Conservation (phyloP, 2,888 invertebrate genomes). For the Erebia palarica region DNA sequence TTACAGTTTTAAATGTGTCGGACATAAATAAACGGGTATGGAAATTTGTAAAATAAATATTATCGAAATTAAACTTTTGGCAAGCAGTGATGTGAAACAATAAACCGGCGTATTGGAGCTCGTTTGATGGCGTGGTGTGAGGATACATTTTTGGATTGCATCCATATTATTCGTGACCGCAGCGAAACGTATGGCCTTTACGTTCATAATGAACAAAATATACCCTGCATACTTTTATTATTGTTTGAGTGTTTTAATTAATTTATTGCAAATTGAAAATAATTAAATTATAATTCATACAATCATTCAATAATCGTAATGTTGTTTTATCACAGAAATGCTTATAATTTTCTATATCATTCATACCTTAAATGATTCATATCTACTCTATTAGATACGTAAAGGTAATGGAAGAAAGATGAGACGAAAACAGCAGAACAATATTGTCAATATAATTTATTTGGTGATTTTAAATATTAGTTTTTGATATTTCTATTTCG, state of each 20-base stretch:
- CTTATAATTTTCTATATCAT: neutral
- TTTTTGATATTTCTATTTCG: neutral
- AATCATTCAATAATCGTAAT: constrained; percentile 3
- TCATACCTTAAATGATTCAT: no score
- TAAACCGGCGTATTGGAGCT: constrained; percentile 50
- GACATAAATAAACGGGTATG: constrained; percentile 21
- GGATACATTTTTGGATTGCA: constrained; percentile 70
- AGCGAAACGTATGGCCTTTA: constrained; percentile 58
- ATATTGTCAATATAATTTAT: neutral
- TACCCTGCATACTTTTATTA: constrained; percentile 52
- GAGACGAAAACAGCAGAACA: no score
- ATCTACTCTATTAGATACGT: no score
- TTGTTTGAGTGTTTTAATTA: constrained; percentile 38
- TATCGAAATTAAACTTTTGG: constrained; percentile 48
- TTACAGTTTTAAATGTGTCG: constrained; percentile 25
- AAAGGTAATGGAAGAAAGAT: no score
- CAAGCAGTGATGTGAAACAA: constrained; percentile 49
- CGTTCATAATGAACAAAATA: constrained; percentile 50
- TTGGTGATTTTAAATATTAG: neutral
- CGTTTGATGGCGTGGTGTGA: constrained; percentile 49
- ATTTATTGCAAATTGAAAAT: constrained; percentile 36
- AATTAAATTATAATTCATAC: constrained; percentile 27
- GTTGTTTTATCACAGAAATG: no score
- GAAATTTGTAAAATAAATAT: constrained; percentile 38
- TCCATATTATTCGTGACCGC: constrained; percentile 71